Conservation (phyloP, 2,797 vertebrate species). For the Tauraco hartlaubi region DNA sequence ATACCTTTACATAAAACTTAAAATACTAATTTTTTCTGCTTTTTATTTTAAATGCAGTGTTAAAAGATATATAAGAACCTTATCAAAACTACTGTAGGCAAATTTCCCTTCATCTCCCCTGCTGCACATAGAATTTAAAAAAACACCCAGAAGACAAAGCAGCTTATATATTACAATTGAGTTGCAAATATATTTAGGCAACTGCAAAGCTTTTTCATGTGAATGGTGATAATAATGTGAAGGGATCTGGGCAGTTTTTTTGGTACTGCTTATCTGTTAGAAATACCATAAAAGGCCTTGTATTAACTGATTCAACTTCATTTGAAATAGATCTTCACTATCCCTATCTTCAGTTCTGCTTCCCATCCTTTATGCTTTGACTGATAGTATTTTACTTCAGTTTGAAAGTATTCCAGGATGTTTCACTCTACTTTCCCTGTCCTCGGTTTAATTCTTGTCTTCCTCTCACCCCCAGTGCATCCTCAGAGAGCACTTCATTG, state of each 20-base stretch:
- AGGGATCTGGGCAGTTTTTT: not conserved
- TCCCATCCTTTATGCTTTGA: not conserved
- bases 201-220: not conserved
- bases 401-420: not conserved
- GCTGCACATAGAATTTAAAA: not conserved
- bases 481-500: not conserved
- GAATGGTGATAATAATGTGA: not conserved
- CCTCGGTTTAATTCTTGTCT: not conserved
- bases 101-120: not conserved
- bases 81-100: not conserved
- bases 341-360: not conserved
- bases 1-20: not conserved
- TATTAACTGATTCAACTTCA: not conserved
- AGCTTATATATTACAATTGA: not conserved
- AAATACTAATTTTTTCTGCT: not conserved
- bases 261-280: not conserved
- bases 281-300: not conserved
- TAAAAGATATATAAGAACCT: not conserved
- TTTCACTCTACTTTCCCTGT: not conserved
- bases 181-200: not conserved
- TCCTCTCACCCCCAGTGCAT: not conserved
- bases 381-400: not conserved
- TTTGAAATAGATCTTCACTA: not conserved
- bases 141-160: not conserved
- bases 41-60: not conserved